Evolutionary conservation across 1,140 invertebrate species (phyloP), one percentile per base, ranked within the genome.

Genomic region (Ceratosolen fusciceps): DNA sequence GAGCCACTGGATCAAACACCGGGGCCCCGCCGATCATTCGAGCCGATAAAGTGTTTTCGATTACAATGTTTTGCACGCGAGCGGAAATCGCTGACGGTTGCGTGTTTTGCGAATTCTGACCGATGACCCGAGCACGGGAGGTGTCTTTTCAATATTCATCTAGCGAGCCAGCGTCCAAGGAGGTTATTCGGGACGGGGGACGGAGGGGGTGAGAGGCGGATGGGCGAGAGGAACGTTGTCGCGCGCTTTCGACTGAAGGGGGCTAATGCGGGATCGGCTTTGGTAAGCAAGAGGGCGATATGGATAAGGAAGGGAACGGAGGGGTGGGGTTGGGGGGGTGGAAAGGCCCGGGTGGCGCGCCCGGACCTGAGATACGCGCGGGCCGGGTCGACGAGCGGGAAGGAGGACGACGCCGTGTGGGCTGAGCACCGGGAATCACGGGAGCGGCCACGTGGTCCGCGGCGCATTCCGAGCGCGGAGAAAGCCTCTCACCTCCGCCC

Each of bases 391-490:
- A 72, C 54, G 79, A 76, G 76, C 68, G 73, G 65, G 73, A 80
- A 80, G 67, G 74, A 71, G 74, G 73, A 14, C 65, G 79, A 21
- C 26, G 24, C 4, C 34, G n/a, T n/a, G n/a, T n/a, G n/a, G n/a
- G n/a, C n/a, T n/a, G n/a, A n/a, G n/a, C n/a, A n/a, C n/a, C n/a
- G n/a, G 12, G n/a, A 47, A 31, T 31, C 43, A 2, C 54, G 68
- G 72, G 62, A 77, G 72, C 72, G 43, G 60, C 37, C 77, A 80
- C 65, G 80, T 82, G 82, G 83, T 83, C 82, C 83, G 80, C 83
- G 83, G 83, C 84, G 81, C 85, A 86, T 87, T 87, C 86, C 86
- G 80, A 85, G 74, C 82, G 58, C 74, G 84, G 86, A 86, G 86
- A 87, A 87, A 87, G 86, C 86, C 85, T 86, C 83, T 83, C 83